Evolutionary conservation across 2,888 invertebrate species (phyloP), one percentile per base, ranked within the genome.

Genomic region (Bembecia ichneumoniformis): DNA sequence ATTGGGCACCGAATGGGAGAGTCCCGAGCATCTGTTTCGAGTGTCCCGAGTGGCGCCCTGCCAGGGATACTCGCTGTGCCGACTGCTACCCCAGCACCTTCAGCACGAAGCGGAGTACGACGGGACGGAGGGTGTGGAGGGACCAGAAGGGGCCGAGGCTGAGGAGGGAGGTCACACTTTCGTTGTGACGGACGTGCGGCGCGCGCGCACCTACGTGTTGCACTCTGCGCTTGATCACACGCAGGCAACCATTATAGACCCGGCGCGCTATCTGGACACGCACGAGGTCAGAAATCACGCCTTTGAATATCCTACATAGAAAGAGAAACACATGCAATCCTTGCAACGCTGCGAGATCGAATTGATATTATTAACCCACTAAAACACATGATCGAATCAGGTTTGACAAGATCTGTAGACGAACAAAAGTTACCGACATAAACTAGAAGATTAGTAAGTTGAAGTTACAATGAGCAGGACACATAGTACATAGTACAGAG

Each of bases 41-140:
- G 75, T 82, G 66, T 63, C 81, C 5, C 74, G 82, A 36, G 83
- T 79, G 13, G 66, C 70, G 53, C 74, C 80, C 11, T 76, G 79
- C 57, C 72, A 74, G 46, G 71, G 70, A 20, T 80, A 82, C 71
- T 63, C 71, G 53, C 68, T 86, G 62, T 83, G 83, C 55, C 68
- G 81, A 0, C 64, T 83, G 56, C 64, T 82, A 65, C 80, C 78
- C 11, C 40, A 3, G 13, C 40, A 28, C 28, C 28, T 28, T 5
- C 28, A 5, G 28, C 28, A 5, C 28, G 28, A 28, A 5, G 28
- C 28, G 1, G 28, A 28, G 7, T 28, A 28, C 9, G 28, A 28
- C 28, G 28, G 53, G 52, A 36, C 40, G 56, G 49, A 50, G 28
- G 28, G 28, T 5, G 40, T 47, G 54, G 53, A 20, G 59, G 49